A percentile compares a stretch with the other conserved stretches of the same genome.
These are phyloP conservation scores for Rachycentron canadum DNA, from an alignment of 2,797 vertebrate genomes.

Conservation along the genomic window DNA sequence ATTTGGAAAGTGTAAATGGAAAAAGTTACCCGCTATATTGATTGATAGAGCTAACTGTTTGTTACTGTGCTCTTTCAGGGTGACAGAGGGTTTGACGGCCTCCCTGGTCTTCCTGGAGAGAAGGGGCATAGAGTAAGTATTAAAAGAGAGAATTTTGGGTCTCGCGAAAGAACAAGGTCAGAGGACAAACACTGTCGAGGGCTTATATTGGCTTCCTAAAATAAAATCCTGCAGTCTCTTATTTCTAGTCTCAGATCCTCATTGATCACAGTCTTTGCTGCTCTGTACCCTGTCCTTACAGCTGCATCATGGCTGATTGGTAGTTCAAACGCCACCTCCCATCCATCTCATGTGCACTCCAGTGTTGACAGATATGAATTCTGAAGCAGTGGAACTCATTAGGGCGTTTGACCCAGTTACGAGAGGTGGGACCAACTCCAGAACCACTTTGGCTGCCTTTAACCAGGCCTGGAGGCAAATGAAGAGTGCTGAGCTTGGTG, in stretches of 20 bases:
- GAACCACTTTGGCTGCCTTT: conserved; percentile 49
- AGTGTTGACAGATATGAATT: conserved; percentile 54
- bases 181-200: conserved; percentile 21
- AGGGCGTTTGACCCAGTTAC: conserved; percentile 60
- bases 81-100: conserved; percentile 87
- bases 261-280: conserved; percentile 30
- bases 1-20: background rate
- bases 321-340: conserved; percentile 38
- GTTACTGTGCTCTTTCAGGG: conserved; percentile 74
- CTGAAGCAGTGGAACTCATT: conserved; percentile 43
- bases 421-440: conserved; percentile 40
- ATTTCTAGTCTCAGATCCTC: conserved; percentile 37
- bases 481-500: conserved; percentile 53
- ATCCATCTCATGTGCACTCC: conserved; percentile 24
- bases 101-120: conserved; percentile 87
- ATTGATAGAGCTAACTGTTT: background rate
- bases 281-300: conserved; percentile 32
- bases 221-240: conserved; percentile 29
- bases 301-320: conserved; percentile 32
- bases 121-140: conserved; percentile 87
- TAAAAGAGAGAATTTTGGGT: background rate
- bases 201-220: conserved; percentile 37
- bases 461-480: conserved; percentile 39
- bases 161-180: conserved; percentile 1
- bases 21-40: background rate